These are phyloP conservation scores for Reinhardtius hippoglossoides DNA, from an alignment of 2,113 vertebrate genomes.

Conservation along the genomic window DNA sequence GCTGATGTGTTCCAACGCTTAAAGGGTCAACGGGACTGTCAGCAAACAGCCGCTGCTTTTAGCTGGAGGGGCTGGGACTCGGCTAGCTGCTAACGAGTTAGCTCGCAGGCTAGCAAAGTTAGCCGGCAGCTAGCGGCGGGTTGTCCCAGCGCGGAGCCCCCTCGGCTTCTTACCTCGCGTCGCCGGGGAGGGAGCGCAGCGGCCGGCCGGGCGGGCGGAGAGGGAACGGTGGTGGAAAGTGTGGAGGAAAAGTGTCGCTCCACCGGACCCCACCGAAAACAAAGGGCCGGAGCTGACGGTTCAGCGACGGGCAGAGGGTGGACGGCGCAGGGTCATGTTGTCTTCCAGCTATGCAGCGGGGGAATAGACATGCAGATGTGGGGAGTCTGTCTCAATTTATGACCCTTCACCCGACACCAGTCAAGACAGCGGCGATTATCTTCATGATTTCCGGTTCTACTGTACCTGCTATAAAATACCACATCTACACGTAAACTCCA, in stretches of 20 bases:
- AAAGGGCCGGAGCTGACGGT: neutral
- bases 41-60: neutral
- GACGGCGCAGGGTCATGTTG: constrained; percentile 77
- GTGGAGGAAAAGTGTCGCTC: constrained; percentile 16
- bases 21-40: neutral
- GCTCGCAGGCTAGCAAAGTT: constrained; percentile 53
- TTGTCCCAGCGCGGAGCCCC: constrained; percentile 60
- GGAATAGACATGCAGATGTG: constrained; percentile 67
- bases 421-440: constrained; percentile 50
- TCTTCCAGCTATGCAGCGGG: constrained; percentile 78
- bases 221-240: constrained; percentile 24
- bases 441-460: constrained; percentile 63
- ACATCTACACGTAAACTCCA: neutral
- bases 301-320: constrained; percentile 56
- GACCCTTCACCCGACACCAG: constrained; percentile 77
- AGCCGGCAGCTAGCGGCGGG: constrained; percentile 58
- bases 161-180: constrained; percentile 73
- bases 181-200: constrained; percentile 63
- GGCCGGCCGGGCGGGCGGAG: constrained; percentile 61
- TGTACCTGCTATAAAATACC: neutral
- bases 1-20: no score
- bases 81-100: constrained; percentile 34
- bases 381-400: constrained; percentile 71
- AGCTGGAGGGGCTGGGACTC: neutral
- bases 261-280: neutral